phyloP scores from a whole-genome alignment of 2,888 invertebrate species.

The Diabrotica balteata region DNA sequence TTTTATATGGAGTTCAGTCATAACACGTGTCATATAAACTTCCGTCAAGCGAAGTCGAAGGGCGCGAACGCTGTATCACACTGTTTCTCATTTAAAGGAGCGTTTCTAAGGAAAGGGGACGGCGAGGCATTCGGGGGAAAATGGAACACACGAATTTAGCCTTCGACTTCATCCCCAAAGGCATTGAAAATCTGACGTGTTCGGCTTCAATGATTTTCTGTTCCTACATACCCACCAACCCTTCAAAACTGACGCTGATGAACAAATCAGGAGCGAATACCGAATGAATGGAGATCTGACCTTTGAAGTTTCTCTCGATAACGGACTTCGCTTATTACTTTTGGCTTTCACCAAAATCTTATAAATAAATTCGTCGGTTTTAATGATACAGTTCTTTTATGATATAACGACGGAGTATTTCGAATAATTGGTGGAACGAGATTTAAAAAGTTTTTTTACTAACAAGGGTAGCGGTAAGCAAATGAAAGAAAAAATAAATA shows the following conservation, averaged over 20 bases:
- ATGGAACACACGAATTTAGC: constrained; percentile 18
- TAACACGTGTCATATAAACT: constrained; percentile 11
- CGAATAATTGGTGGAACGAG: too few species aligned
- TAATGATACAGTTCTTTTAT: too few species aligned
- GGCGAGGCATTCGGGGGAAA: constrained; percentile 6
- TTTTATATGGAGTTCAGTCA: too few species aligned
- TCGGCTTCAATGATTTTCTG: constrained; percentile 36
- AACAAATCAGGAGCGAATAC: constrained; percentile 18
- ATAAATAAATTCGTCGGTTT: background rate
- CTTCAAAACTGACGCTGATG: constrained; percentile 12
- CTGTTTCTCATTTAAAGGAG: constrained; percentile 11
- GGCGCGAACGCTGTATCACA: constrained; percentile 9
- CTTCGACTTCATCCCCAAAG: constrained; percentile 25
- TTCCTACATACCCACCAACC: constrained; percentile 17
- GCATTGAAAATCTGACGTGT: constrained; percentile 46
- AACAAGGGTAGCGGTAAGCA: too few species aligned
- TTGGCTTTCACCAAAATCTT: background rate
- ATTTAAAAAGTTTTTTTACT: too few species aligned
- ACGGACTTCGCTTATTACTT: background rate
- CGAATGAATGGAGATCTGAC: constrained; percentile 6
- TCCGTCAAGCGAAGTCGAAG: constrained; percentile 3
- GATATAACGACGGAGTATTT: too few species aligned
- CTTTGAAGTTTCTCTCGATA: constrained; percentile 5
- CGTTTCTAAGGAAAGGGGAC: constrained; percentile 8
- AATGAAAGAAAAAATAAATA: too few species aligned